Evolutionary conservation across 2,113 vertebrate species (phyloP).

Genomic region (Melanerpes formicivorus): DNA sequence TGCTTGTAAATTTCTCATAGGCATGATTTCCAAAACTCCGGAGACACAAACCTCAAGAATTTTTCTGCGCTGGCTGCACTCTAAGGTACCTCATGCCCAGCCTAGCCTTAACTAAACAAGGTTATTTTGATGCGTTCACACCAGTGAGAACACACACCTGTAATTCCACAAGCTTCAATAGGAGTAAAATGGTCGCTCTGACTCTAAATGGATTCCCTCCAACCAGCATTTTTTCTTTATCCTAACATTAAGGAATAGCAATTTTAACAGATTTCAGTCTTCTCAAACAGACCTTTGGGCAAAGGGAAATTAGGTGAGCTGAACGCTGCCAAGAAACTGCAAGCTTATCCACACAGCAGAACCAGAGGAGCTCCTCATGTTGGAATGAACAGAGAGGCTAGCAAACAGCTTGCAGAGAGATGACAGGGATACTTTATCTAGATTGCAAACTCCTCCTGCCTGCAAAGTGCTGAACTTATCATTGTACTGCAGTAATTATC

Average conservation of each 20-base stretch:
- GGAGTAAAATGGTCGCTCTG: not conserved
- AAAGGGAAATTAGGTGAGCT: not conserved
- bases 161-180: not conserved
- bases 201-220: not conserved
- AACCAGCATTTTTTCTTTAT: not conserved
- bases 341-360: not conserved
- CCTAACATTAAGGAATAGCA: not conserved
- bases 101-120: not conserved
- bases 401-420: not conserved
- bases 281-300: not conserved
- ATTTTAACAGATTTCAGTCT: not conserved
- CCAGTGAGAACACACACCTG: not conserved
- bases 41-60: not conserved
- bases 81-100: not conserved
- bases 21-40: not conserved
- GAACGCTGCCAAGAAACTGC: not conserved
- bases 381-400: not conserved
- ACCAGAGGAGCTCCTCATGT: not conserved
- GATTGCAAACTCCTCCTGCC: not conserved
- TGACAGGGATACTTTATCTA: not conserved
- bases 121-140: not conserved
- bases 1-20: not conserved
- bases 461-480: not conserved
- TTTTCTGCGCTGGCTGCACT: not conserved
- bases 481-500: conserved; percentile 13